Base-by-base conservation (phyloP, 2,113 vertebrate genomes). In the Oncorhynchus masou region DNA sequence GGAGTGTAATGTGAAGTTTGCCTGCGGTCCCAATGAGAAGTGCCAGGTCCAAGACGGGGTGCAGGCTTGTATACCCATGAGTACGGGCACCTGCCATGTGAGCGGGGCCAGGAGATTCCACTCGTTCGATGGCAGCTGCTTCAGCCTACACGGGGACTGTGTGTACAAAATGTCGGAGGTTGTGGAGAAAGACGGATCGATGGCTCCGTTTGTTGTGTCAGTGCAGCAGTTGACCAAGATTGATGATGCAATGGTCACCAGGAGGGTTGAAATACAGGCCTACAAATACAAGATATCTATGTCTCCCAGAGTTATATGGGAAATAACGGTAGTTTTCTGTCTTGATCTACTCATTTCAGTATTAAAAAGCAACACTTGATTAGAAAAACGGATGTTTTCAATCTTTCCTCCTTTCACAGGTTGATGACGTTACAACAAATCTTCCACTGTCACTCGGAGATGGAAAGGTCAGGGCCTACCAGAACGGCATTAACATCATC, bases 101-200 rank as follows among this genome's bases (percentile, higher is more conserved):
- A 79, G 79, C 16, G 88, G 89, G 1, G 75, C 79, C 68, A 79
- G 81, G 5, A 76, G 60, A 22, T 88, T 84, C 60, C 49, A 45
- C 13, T 83, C 88, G 5, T 90, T 81, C 66, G 90, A 89, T 78
- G 84, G 82, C 24, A 79, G 65, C 12, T 22, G 29, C 2, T 85
- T 90, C 59, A 84, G 72, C 27, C 71, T 89, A 27, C 64, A 13
- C 19, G 88, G 88, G 16, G 69, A 84, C 75, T 91, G 90, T 70
- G 77, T 79, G 65, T 91, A 88, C 27, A 81, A 57, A 54, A 12
- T 91, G 64, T 74, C 75, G 5, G 78, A 84, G 67, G 74, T 69
- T 3, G 34, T 34, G 5, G 45, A 73, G 5, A 31, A 49, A 4
- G 29, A 71, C 12, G 68, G 68, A 19, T 75, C 68, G 5, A 80